Percentiles rank a stretch among this genome's conserved stretches.
Evolutionary conservation across 2,797 vertebrate genomes (phyloP).

Genomic region (Acomys russatus): DNA sequence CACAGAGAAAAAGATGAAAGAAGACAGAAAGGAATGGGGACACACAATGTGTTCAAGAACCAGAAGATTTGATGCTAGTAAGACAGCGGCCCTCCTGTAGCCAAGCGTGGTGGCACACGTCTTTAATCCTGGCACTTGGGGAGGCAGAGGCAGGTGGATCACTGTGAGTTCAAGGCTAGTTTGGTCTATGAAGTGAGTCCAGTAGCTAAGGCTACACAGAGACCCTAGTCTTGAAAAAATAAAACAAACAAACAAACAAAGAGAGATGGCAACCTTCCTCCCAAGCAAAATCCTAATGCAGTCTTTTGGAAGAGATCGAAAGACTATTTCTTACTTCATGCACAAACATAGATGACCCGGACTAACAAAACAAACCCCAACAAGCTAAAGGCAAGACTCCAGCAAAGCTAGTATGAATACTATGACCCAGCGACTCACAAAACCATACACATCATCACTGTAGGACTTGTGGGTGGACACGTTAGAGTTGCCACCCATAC

Average conservation of each 20-base stretch:
- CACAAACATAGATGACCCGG: neutral
- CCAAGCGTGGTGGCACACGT: too few relatives aligned
- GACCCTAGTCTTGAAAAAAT: too few relatives aligned
- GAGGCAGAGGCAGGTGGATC: too few relatives aligned
- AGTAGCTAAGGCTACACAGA: too few relatives aligned
- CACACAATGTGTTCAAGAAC: too few relatives aligned
- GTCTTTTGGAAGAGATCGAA: neutral
- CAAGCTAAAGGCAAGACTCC: neutral
- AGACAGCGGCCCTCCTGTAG: neutral
- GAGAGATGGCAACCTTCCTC: neutral
- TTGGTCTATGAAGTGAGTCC: too few relatives aligned
- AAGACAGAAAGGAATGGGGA: neutral
- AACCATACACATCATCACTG: neutral
- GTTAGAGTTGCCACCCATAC: neutral
- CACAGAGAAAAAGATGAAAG: neutral
- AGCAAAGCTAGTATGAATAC: neutral
- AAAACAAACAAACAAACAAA: too few relatives aligned
- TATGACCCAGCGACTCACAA: neutral
- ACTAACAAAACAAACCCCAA: neutral
- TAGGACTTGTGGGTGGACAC: neutral
- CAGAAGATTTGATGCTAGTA: neutral
- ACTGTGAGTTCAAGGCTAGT: too few relatives aligned
- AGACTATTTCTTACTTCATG: constrained; percentile 39
- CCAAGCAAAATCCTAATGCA: neutral
- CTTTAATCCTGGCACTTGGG: too few relatives aligned